Evolutionary conservation across 2,797 vertebrate genomes (phyloP).

Genomic region (Macrochelys suwanniensis): DNA sequence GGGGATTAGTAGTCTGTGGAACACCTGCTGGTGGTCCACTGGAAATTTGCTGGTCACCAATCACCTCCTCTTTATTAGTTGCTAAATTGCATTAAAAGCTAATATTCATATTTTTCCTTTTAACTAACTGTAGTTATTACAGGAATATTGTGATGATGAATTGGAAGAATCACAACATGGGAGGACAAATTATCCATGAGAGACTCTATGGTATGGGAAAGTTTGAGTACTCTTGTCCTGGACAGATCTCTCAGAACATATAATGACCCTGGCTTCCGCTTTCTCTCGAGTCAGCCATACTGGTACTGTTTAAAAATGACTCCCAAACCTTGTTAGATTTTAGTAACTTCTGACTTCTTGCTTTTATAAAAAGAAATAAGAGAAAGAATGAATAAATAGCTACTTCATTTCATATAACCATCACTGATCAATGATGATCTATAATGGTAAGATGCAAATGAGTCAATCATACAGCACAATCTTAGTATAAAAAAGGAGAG

Average conservation of each 20-base stretch:
- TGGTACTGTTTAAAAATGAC: not conserved
- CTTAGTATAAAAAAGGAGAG: not conserved
- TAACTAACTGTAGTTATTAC: not conserved
- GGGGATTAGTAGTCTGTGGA: not conserved
- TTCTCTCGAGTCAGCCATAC: not conserved
- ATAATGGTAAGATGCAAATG: not conserved
- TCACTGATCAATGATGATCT: not conserved
- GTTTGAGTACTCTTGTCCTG: not conserved
- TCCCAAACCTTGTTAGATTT: not conserved
- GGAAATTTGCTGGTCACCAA: fast-evolving
- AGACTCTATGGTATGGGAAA: not conserved
- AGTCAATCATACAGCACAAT: not conserved
- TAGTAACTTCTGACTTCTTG: not conserved
- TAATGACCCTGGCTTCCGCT: not conserved
- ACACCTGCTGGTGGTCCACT: not conserved
- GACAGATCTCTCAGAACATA: not conserved
- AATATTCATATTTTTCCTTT: not conserved
- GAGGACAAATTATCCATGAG: not conserved
- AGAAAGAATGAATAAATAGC: not conserved
- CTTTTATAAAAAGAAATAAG: not conserved
- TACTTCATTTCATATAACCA: not conserved
- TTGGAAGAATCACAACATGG: not conserved
- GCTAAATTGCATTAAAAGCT: not conserved
- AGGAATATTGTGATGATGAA: not conserved
- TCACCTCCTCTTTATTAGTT: not conserved